Percentiles rank a stretch among this genome's conserved stretches.
Evolutionary conservation across 1,140 invertebrate species (phyloP).

Genomic region (Bursaphelenchus mucronatus): DNA sequence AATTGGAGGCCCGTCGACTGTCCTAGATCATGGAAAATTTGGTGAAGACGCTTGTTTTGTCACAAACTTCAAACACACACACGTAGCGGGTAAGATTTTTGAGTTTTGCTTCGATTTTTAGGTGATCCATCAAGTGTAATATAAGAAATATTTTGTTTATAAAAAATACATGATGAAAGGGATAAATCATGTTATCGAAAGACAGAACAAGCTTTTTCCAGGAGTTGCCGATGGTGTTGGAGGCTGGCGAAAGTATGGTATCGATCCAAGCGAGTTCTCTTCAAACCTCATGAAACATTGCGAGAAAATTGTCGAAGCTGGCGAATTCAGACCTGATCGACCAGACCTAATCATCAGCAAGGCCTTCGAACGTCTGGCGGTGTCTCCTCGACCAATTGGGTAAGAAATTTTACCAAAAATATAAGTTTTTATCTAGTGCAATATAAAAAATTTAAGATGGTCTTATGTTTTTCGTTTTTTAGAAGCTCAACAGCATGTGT

Average conservation of each 20-base stretch:
- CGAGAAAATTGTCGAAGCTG: slow-evolving; percentile 78
- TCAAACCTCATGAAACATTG: slow-evolving; percentile 85
- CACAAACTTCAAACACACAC: slow-evolving; percentile 75
- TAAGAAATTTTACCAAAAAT: slow-evolving; percentile 50
- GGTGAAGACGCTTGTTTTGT: slow-evolving; percentile 95
- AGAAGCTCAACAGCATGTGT: slow-evolving; percentile 95
- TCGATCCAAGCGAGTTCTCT: slow-evolving; percentile 92
- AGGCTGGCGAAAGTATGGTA: slow-evolving; percentile 92
- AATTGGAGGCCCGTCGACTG: slow-evolving; percentile 66
- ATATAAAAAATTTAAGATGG: slow-evolving; percentile 20
- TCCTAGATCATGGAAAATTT: slow-evolving; percentile 79
- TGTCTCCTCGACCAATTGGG: slow-evolving; percentile 41
- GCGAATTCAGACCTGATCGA: slow-evolving; percentile 76
- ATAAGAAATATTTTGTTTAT: background rate
- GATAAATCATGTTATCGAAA: no score
- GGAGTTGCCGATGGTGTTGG: slow-evolving; percentile 96
- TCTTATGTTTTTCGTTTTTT: slow-evolving; percentile 62
- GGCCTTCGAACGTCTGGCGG: slow-evolving; percentile 66
- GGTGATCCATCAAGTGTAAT: background rate
- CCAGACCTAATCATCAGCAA: slow-evolving; percentile 79
- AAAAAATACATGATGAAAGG: no score
- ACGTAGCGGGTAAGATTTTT: slow-evolving; percentile 77
- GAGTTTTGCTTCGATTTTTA: slow-evolving; percentile 15
- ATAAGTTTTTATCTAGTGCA: slow-evolving; percentile 13
- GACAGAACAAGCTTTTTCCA: slow-evolving; percentile 62